These are phyloP conservation scores for Orchesella cincta DNA, from an alignment of 1,140 invertebrate species.

Conservation along the genomic window DNA sequence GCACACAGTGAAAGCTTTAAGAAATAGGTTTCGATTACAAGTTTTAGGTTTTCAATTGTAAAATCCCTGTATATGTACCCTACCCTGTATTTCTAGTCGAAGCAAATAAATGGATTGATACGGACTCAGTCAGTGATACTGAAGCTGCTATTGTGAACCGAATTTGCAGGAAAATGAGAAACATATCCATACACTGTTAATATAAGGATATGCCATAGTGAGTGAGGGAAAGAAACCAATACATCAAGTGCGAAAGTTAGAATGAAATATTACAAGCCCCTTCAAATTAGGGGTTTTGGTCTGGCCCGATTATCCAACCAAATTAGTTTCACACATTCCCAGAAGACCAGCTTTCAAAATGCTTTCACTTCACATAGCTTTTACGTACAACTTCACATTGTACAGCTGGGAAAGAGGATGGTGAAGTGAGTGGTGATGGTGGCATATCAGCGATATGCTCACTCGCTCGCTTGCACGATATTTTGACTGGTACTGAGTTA, in stretches of 20 bases:
- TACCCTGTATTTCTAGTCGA: too few relatives aligned
- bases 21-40: too few relatives aligned
- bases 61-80: too few relatives aligned
- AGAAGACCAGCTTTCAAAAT: slow-evolving; percentile 29
- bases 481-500: slow-evolving; percentile 1
- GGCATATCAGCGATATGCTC: too few relatives aligned
- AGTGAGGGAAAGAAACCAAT: slow-evolving; percentile 1
- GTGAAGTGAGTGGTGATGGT: background rate
- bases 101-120: too few relatives aligned
- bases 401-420: background rate
- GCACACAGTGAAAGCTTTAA: too few relatives aligned
- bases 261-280: slow-evolving; percentile 20
- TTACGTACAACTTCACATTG: background rate
- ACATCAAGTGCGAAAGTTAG: background rate
- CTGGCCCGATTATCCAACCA: slow-evolving; percentile 40
- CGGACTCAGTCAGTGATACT: too few relatives aligned
- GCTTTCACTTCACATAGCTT: slow-evolving; percentile 19
- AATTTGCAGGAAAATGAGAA: too few relatives aligned
- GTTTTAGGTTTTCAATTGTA: too few relatives aligned
- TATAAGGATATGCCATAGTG: too few relatives aligned
- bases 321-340: slow-evolving; percentile 44
- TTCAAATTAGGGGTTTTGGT: slow-evolving; percentile 24
- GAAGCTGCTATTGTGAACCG: too few relatives aligned
- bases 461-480: background rate
- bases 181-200: too few relatives aligned